Conservation (phyloP, 2,888 invertebrate species). For the Xestia xanthographa region DNA sequence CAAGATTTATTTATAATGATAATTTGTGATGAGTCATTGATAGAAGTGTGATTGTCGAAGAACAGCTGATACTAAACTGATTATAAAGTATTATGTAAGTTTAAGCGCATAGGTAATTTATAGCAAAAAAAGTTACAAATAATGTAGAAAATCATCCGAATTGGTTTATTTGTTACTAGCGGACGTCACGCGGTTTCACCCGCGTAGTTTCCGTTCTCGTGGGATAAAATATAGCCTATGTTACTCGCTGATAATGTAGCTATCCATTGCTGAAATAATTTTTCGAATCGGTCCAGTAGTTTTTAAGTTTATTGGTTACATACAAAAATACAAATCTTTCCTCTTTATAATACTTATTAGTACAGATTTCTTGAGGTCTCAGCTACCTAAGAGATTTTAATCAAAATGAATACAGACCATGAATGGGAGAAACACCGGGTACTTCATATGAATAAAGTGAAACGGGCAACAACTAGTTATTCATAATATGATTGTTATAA, state of each 20-base stretch:
- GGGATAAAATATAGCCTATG: too few species aligned
- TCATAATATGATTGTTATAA: conserved; percentile 28
- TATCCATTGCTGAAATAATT: too few species aligned
- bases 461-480: not conserved
- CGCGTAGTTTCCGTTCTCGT: too few species aligned
- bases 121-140: not conserved
- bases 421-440: not conserved
- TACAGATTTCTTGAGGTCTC: too few species aligned
- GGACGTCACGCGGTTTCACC: too few species aligned
- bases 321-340: too few species aligned
- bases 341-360: too few species aligned
- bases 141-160: not conserved
- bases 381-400: not conserved
- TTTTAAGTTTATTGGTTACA: too few species aligned
- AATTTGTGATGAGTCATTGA: conserved; percentile 11
- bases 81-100: conserved; percentile 12
- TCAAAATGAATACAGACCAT: not conserved
- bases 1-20: conserved; percentile 26
- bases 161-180: not conserved
- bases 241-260: too few species aligned
- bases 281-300: too few species aligned
- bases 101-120: not conserved
- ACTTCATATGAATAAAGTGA: not conserved
- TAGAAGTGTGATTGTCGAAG: not conserved
- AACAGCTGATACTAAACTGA: conserved; percentile 29